These are phyloP conservation scores for Andrena marginata DNA, from an alignment of 2,888 invertebrate genomes.

Conservation along the genomic window DNA sequence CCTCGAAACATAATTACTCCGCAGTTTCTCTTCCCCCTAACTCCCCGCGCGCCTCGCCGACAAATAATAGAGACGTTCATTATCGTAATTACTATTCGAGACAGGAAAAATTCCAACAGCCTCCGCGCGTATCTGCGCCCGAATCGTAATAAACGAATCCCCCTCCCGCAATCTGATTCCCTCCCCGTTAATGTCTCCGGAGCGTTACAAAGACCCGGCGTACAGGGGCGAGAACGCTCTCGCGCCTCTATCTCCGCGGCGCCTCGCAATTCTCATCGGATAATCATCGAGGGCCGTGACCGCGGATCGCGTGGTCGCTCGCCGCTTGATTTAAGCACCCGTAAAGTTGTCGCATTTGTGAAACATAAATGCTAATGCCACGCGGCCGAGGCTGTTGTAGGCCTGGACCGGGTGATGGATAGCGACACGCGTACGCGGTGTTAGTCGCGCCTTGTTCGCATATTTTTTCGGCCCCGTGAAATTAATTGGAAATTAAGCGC, in stretches of 20 bases:
- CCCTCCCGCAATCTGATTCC: constrained; percentile 1
- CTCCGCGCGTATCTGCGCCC: not conserved
- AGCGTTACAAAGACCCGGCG: too few species aligned
- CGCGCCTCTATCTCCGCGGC: not conserved
- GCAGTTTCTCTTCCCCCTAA: not conserved
- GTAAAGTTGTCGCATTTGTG: constrained; percentile 70
- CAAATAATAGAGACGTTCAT: constrained; percentile 8
- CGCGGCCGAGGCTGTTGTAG: constrained; percentile 35
- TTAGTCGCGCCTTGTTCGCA: constrained; percentile 78
- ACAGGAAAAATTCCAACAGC: constrained; percentile 1
- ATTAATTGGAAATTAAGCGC: constrained; percentile 81
- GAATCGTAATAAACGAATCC: not conserved
- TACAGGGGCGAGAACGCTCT: not conserved
- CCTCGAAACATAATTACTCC: not conserved
- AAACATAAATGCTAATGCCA: constrained; percentile 76
- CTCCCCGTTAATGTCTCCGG: not conserved
- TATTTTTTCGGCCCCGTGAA: constrained; percentile 70
- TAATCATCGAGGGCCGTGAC: constrained; percentile 4
- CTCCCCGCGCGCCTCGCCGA: not conserved
- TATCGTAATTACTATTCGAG: not conserved
- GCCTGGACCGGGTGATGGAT: constrained; percentile 70
- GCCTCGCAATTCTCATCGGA: constrained; percentile 3
- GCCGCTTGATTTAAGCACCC: constrained; percentile 69
- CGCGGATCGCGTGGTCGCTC: constrained; percentile 7
- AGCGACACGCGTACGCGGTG: constrained; percentile 72